Evolutionary conservation across 1,140 invertebrate species (phyloP).

Genomic region (Ericerus pela): DNA sequence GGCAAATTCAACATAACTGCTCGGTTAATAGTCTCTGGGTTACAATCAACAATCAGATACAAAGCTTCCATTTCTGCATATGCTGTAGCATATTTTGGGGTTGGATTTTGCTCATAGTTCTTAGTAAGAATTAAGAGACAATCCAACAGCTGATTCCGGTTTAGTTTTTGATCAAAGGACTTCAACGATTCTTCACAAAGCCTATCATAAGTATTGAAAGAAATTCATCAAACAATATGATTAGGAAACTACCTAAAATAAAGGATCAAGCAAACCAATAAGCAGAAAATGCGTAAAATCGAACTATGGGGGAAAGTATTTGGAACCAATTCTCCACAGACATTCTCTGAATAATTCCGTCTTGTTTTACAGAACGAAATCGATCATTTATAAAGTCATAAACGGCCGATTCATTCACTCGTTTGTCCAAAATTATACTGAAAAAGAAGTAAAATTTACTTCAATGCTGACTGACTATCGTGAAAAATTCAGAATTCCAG

Average conservation of each 20-base stretch:
- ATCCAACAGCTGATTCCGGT: neutral
- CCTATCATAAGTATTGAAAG: neutral
- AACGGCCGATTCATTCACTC: conserved; percentile 26
- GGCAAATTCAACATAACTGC: neutral
- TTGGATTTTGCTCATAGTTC: neutral
- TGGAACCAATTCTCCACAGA: neutral
- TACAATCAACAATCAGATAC: neutral
- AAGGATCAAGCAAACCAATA: neutral
- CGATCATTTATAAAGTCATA: conserved; percentile 66
- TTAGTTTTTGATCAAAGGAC: neutral
- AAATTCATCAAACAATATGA: neutral
- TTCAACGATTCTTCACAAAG: neutral
- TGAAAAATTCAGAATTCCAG: neutral
- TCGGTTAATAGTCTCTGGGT: neutral
- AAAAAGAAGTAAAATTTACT: conserved; percentile 3
- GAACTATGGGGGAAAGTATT: neutral
- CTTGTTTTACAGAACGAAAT: conserved; percentile 53
- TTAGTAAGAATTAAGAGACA: neutral
- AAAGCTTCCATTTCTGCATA: conserved; percentile 4
- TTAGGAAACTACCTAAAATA: neutral
- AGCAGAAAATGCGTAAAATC: neutral
- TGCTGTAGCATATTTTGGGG: neutral
- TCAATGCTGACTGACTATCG: neutral
- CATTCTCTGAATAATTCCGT: conserved; percentile 52
- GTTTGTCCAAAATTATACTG: conserved; percentile 14